These are phyloP conservation scores for Autographa gamma DNA, from an alignment of 2,888 invertebrate genomes.

Conservation along the genomic window DNA sequence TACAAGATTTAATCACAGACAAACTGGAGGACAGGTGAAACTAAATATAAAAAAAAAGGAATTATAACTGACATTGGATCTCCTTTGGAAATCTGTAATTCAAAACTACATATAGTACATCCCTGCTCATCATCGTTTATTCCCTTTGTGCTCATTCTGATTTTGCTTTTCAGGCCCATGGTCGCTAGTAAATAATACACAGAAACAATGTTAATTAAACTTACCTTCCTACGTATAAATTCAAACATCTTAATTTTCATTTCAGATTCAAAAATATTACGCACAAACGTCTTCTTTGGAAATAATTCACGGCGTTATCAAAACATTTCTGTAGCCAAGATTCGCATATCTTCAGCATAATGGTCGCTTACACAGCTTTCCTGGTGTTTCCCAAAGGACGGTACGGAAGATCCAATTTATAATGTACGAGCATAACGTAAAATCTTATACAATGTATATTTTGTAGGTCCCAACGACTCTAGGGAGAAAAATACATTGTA, in stretches of 20 bases:
- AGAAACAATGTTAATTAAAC: neutral
- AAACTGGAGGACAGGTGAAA: too few species aligned
- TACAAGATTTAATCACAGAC: too few species aligned
- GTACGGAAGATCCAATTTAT: constrained; percentile 59
- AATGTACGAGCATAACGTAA: constrained; percentile 55
- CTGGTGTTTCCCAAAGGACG: constrained; percentile 47
- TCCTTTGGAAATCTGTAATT: too few species aligned
- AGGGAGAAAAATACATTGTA: constrained; percentile 60
- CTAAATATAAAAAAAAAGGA: too few species aligned
- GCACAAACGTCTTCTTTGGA: constrained; percentile 14
- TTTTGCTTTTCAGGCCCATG: neutral
- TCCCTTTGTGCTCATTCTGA: too few species aligned
- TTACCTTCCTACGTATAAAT: neutral
- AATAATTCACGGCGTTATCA: constrained; percentile 40
- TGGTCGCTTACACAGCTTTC: constrained; percentile 43
- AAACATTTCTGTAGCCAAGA: constrained; percentile 40
- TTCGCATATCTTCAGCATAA: constrained; percentile 50
- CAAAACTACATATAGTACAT: too few species aligned
- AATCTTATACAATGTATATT: constrained; percentile 55
- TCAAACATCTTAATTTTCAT: neutral
- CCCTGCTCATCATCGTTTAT: too few species aligned
- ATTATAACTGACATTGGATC: too few species aligned
- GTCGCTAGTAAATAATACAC: too few species aligned
- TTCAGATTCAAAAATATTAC: neutral
- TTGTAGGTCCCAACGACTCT: constrained; percentile 40